Percentiles rank a stretch among this genome's conserved stretches.
These are phyloP conservation scores for Diplosoma virens DNA, from an alignment of 23 tunicate species.

Conservation along the genomic window DNA sequence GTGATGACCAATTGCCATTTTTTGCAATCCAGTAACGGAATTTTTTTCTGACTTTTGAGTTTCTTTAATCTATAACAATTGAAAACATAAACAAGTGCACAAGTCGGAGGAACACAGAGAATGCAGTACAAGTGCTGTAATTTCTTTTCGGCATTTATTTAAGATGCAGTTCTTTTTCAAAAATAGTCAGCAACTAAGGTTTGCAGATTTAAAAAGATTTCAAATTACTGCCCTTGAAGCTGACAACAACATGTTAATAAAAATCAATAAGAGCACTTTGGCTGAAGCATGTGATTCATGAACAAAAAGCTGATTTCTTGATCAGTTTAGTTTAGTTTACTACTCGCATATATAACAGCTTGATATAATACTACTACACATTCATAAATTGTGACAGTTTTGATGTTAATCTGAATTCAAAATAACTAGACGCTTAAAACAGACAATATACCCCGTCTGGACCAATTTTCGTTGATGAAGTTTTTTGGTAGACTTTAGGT, in stretches of 20 bases:
- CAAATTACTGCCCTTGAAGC: too few relatives aligned
- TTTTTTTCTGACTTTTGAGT: constrained; percentile 67
- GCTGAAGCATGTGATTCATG: too few relatives aligned
- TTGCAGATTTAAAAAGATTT: too few relatives aligned
- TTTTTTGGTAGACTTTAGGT: constrained; percentile 55
- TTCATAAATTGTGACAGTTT: too few relatives aligned
- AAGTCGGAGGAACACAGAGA: too few relatives aligned
- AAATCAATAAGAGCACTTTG: too few relatives aligned
- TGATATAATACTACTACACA: not conserved
- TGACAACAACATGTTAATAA: too few relatives aligned
- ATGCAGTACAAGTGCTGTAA: too few relatives aligned
- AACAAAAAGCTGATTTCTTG: too few relatives aligned
- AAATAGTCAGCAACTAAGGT: too few relatives aligned
- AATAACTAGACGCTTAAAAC: not conserved
- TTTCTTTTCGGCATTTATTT: too few relatives aligned
- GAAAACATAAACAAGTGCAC: not conserved
- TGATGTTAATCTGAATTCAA: not conserved
- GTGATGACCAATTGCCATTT: constrained; percentile 91
- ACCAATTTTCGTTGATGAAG: constrained; percentile 74
- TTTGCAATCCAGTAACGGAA: constrained; percentile 62
- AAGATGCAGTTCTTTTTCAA: too few relatives aligned
- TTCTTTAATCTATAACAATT: constrained; percentile 60
- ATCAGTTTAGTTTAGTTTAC: not conserved
- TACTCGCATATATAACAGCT: not conserved
- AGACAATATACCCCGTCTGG: constrained; percentile 85